Evolutionary conservation across 2,113 vertebrate species (phyloP).

Genomic region (Phoenicopterus ruber): DNA sequence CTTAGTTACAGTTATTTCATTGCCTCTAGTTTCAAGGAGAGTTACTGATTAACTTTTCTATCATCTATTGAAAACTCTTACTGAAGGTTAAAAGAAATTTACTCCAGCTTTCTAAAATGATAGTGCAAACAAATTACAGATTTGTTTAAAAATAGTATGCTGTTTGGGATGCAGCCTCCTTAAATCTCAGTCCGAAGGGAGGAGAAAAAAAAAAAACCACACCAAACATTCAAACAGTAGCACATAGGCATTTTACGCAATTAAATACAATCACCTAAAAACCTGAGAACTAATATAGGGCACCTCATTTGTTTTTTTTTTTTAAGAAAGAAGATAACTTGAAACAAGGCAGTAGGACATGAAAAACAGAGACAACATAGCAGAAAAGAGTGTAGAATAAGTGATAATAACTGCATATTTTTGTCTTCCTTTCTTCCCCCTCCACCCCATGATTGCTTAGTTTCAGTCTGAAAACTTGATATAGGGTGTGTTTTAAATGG

Average conservation of each 20-base stretch:
- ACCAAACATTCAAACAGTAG: background rate
- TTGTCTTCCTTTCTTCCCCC: background rate
- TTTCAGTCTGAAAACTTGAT: background rate
- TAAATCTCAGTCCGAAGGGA: background rate
- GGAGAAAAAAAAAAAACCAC: too few species aligned
- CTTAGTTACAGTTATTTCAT: background rate
- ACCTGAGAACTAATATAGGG: background rate
- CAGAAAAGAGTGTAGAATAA: background rate
- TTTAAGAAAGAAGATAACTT: background rate
- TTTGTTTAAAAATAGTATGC: background rate
- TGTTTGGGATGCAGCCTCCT: background rate
- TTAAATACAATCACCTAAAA: background rate
- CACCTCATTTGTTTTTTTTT: background rate
- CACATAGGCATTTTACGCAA: background rate
- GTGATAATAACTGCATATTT: background rate
- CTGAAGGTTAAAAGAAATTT: background rate
- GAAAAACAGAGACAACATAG: background rate
- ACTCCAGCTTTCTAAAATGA: background rate
- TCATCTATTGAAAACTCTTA: background rate
- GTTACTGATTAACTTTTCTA: background rate
- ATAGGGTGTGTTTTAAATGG: background rate
- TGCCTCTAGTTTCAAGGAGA: background rate
- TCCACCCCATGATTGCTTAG: background rate
- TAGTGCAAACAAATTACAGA: background rate
- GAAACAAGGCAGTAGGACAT: background rate